Percentiles rank a stretch among this genome's conserved stretches.
Evolutionary conservation across 2,888 invertebrate species (phyloP).

Genomic region (Drosophila yooni): DNA sequence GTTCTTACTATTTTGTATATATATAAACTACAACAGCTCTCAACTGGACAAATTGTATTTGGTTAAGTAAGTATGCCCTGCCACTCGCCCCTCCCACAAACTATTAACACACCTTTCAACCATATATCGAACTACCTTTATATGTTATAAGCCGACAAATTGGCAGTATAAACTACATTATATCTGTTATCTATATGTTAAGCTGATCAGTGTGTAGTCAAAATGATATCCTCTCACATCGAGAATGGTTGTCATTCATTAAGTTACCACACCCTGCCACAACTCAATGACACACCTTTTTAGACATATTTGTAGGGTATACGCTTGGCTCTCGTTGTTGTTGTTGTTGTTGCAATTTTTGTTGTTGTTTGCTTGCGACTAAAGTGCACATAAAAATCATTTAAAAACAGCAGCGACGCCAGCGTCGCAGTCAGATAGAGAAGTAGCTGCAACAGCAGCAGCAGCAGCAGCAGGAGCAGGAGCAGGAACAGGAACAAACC

Average conservation of each 20-base stretch:
- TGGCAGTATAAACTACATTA: background rate
- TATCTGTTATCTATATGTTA: background rate
- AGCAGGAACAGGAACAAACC: constrained; percentile 20
- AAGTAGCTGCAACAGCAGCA: constrained; percentile 12
- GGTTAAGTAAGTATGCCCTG: background rate
- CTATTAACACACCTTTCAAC: background rate
- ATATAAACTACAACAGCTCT: background rate
- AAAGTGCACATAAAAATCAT: constrained; percentile 80
- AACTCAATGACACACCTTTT: constrained; percentile 3
- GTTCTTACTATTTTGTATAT: background rate
- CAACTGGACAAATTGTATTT: background rate
- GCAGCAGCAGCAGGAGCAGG: constrained; percentile 5
- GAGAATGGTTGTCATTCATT: background rate
- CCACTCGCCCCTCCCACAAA: background rate
- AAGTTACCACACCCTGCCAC: background rate
- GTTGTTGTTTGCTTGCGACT: constrained; percentile 37
- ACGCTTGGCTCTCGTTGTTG: constrained; percentile 13
- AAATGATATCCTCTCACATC: background rate
- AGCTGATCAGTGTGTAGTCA: background rate
- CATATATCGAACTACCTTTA: background rate
- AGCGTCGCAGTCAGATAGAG: constrained; percentile 42
- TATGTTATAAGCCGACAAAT: background rate
- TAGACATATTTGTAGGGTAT: constrained; percentile 38
- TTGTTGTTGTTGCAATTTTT: constrained; percentile 21
- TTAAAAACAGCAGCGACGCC: constrained; percentile 68